Evolutionary conservation across 2,888 invertebrate genomes (phyloP), one percentile per base, ranked within the genome.

Genomic region (Miltochrista miniata): DNA sequence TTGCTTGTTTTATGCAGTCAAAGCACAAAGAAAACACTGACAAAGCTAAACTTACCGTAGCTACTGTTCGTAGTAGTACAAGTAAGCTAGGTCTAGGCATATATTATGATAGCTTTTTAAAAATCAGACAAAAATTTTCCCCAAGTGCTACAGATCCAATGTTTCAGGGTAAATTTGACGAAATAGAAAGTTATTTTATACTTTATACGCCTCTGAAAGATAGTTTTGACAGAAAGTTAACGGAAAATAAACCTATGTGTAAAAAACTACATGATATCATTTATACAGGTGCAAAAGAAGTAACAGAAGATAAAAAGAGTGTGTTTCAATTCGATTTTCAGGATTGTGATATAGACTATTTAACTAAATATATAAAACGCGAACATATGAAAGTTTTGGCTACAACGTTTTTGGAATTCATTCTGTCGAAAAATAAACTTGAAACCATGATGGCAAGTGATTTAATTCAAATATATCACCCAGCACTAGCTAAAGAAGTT

Each of bases 91-190:
- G 72, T 38, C 57, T 77, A 13, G 48, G 54, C 0, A 74, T 70
- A 56, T 76, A 77, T 54, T 75, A 64, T 49, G 70, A 75, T 8
- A 77, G 78, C 43, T 76, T 70, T 43, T 40, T 76, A 35, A 70
- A 61, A 56, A 74, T 77, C 31, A 74, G 62, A 45, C 61, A 68
- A 0, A 72, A 56, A 18, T 73, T 77, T 49, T 47, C 45, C 38
- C 48, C 59, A 0, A 64, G 61, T 4, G 53, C 53, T 29, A 47
- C 61, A 44, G 60, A 74, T 41, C 58, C 64, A 9, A 68, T 77
- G 62, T 77, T 77, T n/a, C 54, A 66, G 18, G 72, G 68, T 11
- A 56, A 65, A 31, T 72, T 65, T 51, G 55, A 54, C 10, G 54
- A 70, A 24, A 49, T 70, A 11, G 65, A 72, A 9, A 71, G 72